These are phyloP conservation scores for Spheniscus mendiculus DNA, from an alignment of 2,113 vertebrate species.

Conservation along the genomic window DNA sequence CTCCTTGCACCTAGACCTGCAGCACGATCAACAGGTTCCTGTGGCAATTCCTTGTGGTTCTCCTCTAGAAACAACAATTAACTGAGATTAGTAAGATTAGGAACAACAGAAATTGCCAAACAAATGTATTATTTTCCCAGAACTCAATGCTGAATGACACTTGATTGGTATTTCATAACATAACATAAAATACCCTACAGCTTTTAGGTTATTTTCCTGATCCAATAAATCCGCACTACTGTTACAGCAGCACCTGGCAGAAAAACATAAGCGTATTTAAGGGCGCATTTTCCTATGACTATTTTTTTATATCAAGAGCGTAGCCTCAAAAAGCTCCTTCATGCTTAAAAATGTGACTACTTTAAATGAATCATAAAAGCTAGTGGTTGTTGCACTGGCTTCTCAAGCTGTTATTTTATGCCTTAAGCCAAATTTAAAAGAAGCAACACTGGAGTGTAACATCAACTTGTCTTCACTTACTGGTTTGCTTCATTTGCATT, in stretches of 20 bases:
- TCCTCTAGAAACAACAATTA: background rate
- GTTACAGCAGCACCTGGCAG: background rate
- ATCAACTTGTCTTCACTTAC: conserved; percentile 39
- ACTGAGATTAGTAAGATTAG: background rate
- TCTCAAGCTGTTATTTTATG: conserved; percentile 43
- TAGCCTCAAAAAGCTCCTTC: background rate
- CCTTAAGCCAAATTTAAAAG: conserved; percentile 35
- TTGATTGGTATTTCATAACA: background rate
- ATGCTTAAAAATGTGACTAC: background rate
- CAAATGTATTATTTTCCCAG: background rate
- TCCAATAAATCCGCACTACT: background rate
- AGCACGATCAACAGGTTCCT: background rate
- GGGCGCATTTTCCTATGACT: background rate
- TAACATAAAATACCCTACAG: background rate
- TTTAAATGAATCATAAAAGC: conserved; percentile 27
- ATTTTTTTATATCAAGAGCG: background rate
- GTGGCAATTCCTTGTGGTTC: background rate
- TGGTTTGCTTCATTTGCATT: background rate
- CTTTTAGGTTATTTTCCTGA: background rate
- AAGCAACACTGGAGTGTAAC: conserved; percentile 10
- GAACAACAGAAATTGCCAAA: background rate
- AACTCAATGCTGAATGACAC: background rate
- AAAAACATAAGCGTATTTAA: background rate
- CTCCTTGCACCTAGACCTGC: background rate
- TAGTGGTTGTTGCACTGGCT: background rate